Conservation (phyloP, 2,888 invertebrate species). For the Itoplectis maculator region DNA sequence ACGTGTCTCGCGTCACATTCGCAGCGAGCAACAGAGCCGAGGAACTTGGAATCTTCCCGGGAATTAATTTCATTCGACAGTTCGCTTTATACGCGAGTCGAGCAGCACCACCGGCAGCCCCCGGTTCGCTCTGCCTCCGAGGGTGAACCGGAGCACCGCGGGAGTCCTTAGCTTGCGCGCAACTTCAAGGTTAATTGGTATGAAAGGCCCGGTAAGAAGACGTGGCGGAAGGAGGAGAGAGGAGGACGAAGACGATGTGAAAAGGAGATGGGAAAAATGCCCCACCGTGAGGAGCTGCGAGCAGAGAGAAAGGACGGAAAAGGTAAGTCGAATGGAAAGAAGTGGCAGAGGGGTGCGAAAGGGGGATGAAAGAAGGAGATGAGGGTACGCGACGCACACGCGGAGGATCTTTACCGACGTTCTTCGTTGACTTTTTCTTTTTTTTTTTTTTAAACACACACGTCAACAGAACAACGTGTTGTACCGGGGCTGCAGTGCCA, state of each 20-base stretch:
- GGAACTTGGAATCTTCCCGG: constrained; percentile 74
- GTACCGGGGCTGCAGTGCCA: background rate
- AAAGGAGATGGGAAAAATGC: constrained; percentile 54
- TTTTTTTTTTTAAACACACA: background rate
- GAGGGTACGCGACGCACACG: constrained; percentile 58
- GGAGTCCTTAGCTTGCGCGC: constrained; percentile 63
- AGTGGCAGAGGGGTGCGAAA: constrained; percentile 55
- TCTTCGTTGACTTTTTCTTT: constrained; percentile 8
- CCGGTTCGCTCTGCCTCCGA: constrained; percentile 21
- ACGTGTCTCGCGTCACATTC: constrained; percentile 18
- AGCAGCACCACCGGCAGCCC: too few species aligned
- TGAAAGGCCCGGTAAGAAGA: constrained; percentile 68
- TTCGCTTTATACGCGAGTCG: constrained; percentile 76
- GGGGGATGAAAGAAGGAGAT: constrained; percentile 53
- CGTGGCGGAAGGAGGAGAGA: constrained; percentile 28
- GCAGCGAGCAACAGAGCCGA: constrained; percentile 22
- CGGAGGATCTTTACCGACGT: constrained; percentile 49
- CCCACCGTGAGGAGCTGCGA: constrained; percentile 47
- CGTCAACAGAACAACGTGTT: background rate
- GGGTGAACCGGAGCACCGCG: constrained; percentile 44
- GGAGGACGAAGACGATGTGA: constrained; percentile 39
- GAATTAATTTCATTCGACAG: constrained; percentile 82
- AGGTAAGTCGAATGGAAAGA: constrained; percentile 66
- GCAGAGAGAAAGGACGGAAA: constrained; percentile 46
- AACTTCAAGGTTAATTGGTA: constrained; percentile 81